Base-by-base conservation (phyloP, 2,797 vertebrate genomes). In the Sebastes minor region DNA sequence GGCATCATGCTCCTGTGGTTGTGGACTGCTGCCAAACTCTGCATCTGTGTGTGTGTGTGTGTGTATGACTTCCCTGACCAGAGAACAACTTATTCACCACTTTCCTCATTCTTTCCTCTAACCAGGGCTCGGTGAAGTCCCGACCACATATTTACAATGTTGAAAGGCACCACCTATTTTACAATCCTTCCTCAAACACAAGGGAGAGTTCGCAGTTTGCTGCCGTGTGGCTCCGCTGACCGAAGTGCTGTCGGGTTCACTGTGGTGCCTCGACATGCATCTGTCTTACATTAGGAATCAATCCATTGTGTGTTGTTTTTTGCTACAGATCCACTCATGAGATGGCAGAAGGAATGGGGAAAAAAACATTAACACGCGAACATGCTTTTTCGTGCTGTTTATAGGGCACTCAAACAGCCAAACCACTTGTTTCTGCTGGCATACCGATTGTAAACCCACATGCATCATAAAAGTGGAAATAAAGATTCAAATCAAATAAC, bases 151-250 rank as follows among this genome's bases (percentile, higher is more conserved):
- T 91, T 88, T 86, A 85, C 84, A 89, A 71, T 57, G 75, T 33
- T 80, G 49, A 87, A 83, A 85, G 74, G 83, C 80, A 85, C 83
- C 85, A 83, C 83, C 71, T 84, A 87, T 82, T 91, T 93, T 83
- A 90, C 77, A 71, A 16, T 81, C 70, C 65, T 20, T 75, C 70
- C 60, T 86, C 70, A 74, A 80, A 82, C 82, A 78, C 46, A 73
- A 28, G 42, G 74, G 67, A 66, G 23, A 49, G 46, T 49, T 46
- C 1, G 62, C 38, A 49, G 49, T 76, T 77, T 75, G 80, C 55
- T 57, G 71, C 16, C n/a, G 20, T 32, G 77, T 46, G 68, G 12
- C 73, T 89, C 22, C 4, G 22, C 66, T 71, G 55, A 86, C 72
- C 68, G 8, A 42, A 42, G 20, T 14, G 30, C 42, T 46, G 62